These are phyloP conservation scores for Samia ricini DNA, from an alignment of 1,140 invertebrate species.

Conservation along the genomic window DNA sequence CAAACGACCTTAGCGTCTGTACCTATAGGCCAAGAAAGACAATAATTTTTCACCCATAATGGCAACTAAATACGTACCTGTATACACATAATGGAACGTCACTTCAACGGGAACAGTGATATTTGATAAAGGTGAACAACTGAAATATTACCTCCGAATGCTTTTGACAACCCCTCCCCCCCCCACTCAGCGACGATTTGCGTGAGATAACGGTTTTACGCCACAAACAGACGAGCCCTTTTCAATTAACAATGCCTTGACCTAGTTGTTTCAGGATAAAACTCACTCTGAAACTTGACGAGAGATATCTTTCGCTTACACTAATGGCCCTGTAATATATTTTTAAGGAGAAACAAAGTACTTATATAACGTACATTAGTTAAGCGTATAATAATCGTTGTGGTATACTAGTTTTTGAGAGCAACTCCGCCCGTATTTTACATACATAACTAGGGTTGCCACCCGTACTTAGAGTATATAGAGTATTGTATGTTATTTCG, in stretches of 20 bases:
- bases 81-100: constrained; percentile 21
- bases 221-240: background rate
- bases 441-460: too few relatives aligned
- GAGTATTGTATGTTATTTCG: too few relatives aligned
- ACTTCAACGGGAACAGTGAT: constrained; percentile 11
- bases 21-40: too few relatives aligned
- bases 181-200: background rate
- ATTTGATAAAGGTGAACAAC: constrained; percentile 21
- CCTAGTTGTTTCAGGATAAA: background rate
- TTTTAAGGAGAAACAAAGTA: background rate
- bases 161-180: constrained; percentile 16
- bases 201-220: constrained; percentile 3
- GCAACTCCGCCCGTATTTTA: too few relatives aligned
- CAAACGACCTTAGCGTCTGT: too few relatives aligned
- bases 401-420: too few relatives aligned
- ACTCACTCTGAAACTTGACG: background rate
- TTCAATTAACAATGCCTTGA: constrained; percentile 4
- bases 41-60: background rate
- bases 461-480: too few relatives aligned
- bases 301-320: background rate
- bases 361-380: background rate
- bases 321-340: background rate
- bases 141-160: constrained; percentile 24
- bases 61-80: constrained; percentile 1
- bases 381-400: too few relatives aligned